phyloP scores from a whole-genome alignment of 92 coral and sea anemone species.

The Umimayanthus kanabou region DNA sequence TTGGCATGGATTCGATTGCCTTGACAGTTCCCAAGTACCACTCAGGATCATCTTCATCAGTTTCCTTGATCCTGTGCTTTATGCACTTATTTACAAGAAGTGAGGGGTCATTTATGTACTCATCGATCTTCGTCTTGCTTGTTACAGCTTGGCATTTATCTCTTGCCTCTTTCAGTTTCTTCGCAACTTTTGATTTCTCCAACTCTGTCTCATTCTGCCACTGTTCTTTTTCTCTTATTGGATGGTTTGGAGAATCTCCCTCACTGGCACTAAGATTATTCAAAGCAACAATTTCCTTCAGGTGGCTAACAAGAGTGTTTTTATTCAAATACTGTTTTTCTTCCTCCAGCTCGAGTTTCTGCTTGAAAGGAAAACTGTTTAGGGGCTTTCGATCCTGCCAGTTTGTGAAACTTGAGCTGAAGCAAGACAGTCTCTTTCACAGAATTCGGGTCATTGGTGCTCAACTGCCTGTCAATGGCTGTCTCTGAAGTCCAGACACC shows the following conservation, averaged over 20 bases:
- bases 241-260: conserved; percentile 4
- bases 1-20: neutral
- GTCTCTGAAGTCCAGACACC: no score
- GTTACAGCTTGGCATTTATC: neutral
- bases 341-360: conserved; percentile 26
- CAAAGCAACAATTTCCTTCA: conserved; percentile 3
- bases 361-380: conserved; percentile 8
- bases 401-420: conserved; percentile 28
- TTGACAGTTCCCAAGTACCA: conserved; percentile 21
- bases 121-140: neutral
- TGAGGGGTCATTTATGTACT: neutral
- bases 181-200: neutral
- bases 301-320: neutral
- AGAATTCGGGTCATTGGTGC: no score
- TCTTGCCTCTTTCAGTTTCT: conserved; percentile 14
- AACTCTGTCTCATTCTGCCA: neutral
- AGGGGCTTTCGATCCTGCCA: conserved; percentile 19
- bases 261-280: conserved; percentile 14
- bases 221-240: neutral
- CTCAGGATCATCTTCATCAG: neutral
- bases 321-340: neutral
- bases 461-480: no score
- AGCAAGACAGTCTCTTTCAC: neutral
- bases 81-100: neutral
- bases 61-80: conserved; percentile 17